These are phyloP conservation scores for Mythimna pallens DNA, from an alignment of 2,888 invertebrate species.

Conservation along the genomic window DNA sequence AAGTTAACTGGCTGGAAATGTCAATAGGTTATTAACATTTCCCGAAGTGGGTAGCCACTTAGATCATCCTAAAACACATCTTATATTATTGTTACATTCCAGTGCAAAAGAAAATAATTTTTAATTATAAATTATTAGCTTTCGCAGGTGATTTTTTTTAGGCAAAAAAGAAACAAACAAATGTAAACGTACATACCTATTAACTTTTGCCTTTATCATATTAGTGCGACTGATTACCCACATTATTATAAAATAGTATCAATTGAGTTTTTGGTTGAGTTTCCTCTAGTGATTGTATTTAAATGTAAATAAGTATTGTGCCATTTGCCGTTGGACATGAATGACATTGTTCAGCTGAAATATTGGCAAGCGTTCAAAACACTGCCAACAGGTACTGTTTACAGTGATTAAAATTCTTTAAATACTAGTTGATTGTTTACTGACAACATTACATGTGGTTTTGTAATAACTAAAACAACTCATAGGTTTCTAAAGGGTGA, in stretches of 20 bases:
- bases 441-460: slow-evolving; percentile 55
- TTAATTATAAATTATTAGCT: background rate
- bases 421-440: slow-evolving; percentile 65
- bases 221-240: slow-evolving; percentile 12
- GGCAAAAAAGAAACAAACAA: too few species aligned
- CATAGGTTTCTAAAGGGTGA: slow-evolving; percentile 24
- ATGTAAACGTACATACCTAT: too few species aligned
- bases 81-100: background rate
- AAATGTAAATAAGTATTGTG: slow-evolving; percentile 59
- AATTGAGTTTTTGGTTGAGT: slow-evolving; percentile 27
- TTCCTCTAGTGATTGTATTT: slow-evolving; percentile 50
- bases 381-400: slow-evolving; percentile 73
- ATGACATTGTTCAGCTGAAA: slow-evolving; percentile 64
- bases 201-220: too few species aligned
- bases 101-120: slow-evolving; percentile 10
- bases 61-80: slow-evolving; percentile 3
- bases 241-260: slow-evolving; percentile 21
- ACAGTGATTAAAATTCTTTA: slow-evolving; percentile 62
- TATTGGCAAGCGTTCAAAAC: slow-evolving; percentile 75
- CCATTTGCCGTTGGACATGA: slow-evolving; percentile 59
- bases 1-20: background rate
- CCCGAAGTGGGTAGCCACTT: slow-evolving; percentile 3
- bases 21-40: slow-evolving; percentile 10
- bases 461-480: slow-evolving; percentile 45
- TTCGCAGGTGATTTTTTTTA: too few species aligned